Percentiles rank a stretch among this genome's conserved stretches.
These are phyloP conservation scores for Frieseomelitta varia DNA, from an alignment of 1,140 invertebrate genomes.

Conservation along the genomic window DNA sequence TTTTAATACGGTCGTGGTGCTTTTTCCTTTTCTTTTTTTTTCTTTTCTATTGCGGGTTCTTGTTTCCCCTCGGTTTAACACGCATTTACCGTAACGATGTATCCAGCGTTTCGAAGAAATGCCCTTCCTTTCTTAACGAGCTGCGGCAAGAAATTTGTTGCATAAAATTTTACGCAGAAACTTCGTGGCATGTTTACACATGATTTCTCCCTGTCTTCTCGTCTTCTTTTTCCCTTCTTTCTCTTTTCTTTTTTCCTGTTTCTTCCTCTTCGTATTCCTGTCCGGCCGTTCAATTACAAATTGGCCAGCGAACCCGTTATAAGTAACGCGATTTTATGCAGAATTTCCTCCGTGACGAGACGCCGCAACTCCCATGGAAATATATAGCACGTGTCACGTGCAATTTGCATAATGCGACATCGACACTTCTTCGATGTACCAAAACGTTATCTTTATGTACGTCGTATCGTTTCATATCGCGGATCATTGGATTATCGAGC, in stretches of 20 bases:
- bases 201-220: conserved; percentile 37
- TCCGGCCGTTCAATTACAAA: conserved; percentile 29
- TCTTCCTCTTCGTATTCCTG: neutral
- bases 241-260: neutral
- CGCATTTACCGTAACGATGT: no score
- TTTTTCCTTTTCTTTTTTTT: neutral
- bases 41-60: neutral
- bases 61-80: neutral
- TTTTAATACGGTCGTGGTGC: conserved; percentile 12
- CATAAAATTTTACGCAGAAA: neutral
- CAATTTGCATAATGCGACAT: conserved; percentile 55
- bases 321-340: conserved; percentile 24
- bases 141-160: conserved; percentile 2
- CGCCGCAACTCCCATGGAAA: conserved; percentile 12
- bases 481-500: conserved; percentile 38
- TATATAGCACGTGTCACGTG: conserved; percentile 44
- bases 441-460: conserved; percentile 48
- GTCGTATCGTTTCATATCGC: conserved; percentile 49
- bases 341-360: conserved; percentile 12
- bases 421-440: conserved; percentile 33
- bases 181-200: conserved; percentile 20
- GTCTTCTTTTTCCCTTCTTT: neutral
- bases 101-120: neutral
- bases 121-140: neutral
- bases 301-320: conserved; percentile 17